These are phyloP conservation scores for Petromus typicus DNA, from an alignment of 2,113 vertebrate genomes.

Conservation along the genomic window DNA sequence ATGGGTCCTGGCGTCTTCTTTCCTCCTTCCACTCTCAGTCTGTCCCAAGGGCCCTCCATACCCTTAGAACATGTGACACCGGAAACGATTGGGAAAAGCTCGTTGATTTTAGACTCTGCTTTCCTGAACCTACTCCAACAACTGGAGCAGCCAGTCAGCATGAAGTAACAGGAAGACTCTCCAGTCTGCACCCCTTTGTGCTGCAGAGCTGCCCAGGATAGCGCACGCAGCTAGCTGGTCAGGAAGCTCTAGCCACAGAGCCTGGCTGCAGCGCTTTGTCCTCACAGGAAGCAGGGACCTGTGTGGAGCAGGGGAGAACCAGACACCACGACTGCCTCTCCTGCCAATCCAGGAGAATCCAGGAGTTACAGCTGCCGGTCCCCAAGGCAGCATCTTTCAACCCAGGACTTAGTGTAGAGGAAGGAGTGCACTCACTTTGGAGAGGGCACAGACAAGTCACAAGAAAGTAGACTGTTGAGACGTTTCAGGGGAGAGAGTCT, in stretches of 20 bases:
- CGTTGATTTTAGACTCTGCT: not conserved
- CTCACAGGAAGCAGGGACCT: not conserved
- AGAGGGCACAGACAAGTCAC: fast-evolving
- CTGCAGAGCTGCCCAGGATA: not conserved
- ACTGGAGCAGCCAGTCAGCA: fast-evolving
- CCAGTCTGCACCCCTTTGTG: not conserved
- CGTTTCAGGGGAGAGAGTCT: not conserved
- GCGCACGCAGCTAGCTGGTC: not conserved
- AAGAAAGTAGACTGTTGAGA: fast-evolving
- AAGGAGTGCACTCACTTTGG: fast-evolving
- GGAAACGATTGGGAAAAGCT: not conserved
- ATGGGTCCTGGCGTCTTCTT: fast-evolving
- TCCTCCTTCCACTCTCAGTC: fast-evolving
- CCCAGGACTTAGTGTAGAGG: not conserved
- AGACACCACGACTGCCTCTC: not conserved
- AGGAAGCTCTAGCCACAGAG: not conserved
- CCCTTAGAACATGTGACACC: not conserved
- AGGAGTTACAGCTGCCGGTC: not conserved
- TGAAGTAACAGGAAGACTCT: not conserved
- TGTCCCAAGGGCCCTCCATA: too few relatives aligned
- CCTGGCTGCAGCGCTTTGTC: fast-evolving
- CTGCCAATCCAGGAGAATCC: not conserved
- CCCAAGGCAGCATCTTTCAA: not conserved
- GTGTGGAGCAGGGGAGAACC: fast-evolving
- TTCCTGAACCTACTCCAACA: not conserved